Evolutionary conservation across 2,888 invertebrate species (phyloP), one percentile per base, ranked within the genome.

Genomic region (Diabrotica balteata): DNA sequence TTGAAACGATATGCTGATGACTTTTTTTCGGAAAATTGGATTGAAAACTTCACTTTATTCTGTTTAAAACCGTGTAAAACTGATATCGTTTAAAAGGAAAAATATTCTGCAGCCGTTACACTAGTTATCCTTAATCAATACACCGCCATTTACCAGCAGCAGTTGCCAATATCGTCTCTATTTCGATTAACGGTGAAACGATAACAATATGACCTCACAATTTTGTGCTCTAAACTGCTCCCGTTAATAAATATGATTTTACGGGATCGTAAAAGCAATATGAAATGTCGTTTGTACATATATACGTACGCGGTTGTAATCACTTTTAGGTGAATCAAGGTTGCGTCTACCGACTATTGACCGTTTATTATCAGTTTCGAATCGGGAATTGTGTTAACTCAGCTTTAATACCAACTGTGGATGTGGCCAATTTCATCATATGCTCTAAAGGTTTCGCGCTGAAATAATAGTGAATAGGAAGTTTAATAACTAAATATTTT

Each of bases 231-330:
- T 11, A 49, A 55, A 55, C 54, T 43, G 17, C 5, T 44, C 7
- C 32, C 60, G 68, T 64, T 68, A 61, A 68, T 68, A 68, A 68
- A 68, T 68, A 58, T 58, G 49, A 64, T 68, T 68, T 68, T 68
- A 64, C 61, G 57, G 58, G 57, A 61, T 58, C 68, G 58, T 68
- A 68, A 68, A 64, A 45, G 61, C 68, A 58, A 67, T 67, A 63
- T 47, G 57, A 64, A 68, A 64, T 61, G 61, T 51, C 57, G 57
- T 63, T 50, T 61, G 64, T 59, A 64, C 58, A 64, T 5, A 46
- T 61, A 61, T 47, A 47, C 10, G 17, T 49, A 47, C 55, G 62
- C 59, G 46, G 52, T 50, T 45, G 45, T 22, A 17, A 57, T 57
- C 52, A 52, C 45, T 64, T 52, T 58, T 64, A 50, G 52, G n/a